phyloP scores from a whole-genome alignment of 2,113 vertebrate species.

The Chunga burmeisteri region DNA sequence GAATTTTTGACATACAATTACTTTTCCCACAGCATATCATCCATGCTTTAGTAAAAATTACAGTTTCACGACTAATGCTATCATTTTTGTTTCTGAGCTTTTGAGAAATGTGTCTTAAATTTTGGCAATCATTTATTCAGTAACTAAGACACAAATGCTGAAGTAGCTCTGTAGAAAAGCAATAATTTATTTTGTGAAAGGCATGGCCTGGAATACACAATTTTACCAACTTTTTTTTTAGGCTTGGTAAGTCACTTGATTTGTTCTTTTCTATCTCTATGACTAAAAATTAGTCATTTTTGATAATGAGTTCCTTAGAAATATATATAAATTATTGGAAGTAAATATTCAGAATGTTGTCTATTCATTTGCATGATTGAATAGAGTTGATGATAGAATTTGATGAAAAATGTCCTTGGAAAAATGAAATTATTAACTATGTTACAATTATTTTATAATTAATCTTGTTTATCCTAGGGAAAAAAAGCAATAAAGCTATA shows the following conservation, averaged over 20 bases:
- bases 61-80: accelerated
- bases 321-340: background rate
- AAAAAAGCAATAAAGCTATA: background rate
- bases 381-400: background rate
- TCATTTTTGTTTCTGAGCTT: background rate
- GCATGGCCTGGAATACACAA: background rate
- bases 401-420: background rate
- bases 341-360: background rate
- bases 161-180: background rate
- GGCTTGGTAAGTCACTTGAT: background rate
- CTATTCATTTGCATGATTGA: background rate
- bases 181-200: background rate
- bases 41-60: background rate
- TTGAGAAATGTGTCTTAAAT: background rate
- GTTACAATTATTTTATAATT: background rate
- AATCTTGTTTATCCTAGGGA: background rate
- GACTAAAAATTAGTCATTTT: background rate
- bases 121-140: background rate
- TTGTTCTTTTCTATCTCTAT: background rate
- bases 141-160: background rate
- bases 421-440: background rate
- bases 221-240: background rate
- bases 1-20: background rate
- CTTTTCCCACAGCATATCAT: background rate
- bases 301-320: background rate